These are phyloP conservation scores for Bucorvus abyssinicus DNA, from an alignment of 2,797 vertebrate genomes.

Conservation along the genomic window DNA sequence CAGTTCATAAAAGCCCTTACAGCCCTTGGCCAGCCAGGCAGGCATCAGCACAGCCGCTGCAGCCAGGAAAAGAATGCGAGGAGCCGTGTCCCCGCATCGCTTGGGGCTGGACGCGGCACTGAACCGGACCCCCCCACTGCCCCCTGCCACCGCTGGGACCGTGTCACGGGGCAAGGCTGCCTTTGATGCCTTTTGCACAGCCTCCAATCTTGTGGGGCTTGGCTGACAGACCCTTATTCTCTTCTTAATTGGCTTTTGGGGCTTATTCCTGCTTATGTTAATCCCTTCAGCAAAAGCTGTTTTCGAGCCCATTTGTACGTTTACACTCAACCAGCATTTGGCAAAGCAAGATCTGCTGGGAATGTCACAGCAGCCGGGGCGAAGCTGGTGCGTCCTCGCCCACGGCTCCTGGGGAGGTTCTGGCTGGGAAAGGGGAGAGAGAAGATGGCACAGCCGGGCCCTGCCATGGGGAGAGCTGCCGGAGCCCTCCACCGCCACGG, in stretches of 20 bases:
- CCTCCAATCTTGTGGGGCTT: background rate
- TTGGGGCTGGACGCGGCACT: rapidly evolving
- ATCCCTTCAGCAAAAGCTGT: background rate
- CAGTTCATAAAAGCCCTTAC: background rate
- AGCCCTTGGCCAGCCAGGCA: background rate
- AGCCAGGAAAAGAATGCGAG: background rate
- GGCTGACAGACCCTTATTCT: background rate
- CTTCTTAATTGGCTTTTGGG: background rate
- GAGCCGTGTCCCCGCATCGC: rapidly evolving
- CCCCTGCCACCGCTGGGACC: background rate
- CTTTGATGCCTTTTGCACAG: background rate
- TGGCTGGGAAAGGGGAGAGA: background rate
- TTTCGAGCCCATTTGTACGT: background rate
- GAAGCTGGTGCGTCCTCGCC: rapidly evolving
- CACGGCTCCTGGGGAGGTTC: rapidly evolving
- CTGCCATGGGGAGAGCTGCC: rapidly evolving
- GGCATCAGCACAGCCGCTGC: background rate
- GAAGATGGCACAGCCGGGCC: rapidly evolving
- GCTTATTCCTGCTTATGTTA: background rate
- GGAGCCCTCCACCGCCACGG: rapidly evolving
- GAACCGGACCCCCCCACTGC: background rate
- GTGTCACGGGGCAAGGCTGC: rapidly evolving
- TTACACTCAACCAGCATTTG: background rate
- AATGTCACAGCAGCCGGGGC: rapidly evolving
- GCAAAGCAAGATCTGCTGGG: background rate